Base-by-base conservation (phyloP, 2,797 vertebrate species). In the Xenentodon cancila region DNA sequence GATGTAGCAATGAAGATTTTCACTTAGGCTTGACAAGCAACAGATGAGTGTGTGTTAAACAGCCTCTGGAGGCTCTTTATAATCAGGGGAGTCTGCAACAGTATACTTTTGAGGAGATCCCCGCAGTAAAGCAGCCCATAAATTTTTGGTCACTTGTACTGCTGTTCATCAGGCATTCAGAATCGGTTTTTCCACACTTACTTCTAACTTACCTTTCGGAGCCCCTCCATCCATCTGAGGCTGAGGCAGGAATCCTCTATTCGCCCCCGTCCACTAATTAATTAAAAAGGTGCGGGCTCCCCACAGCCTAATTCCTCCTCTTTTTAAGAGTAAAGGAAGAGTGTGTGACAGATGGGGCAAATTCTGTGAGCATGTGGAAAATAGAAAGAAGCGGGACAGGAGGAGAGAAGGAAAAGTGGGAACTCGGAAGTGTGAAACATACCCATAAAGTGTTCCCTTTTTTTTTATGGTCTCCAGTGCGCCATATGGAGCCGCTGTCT, bases 391-490 rank as follows among this genome's bases (percentile, higher is more conserved):
- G 37, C 40, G 69, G 63, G 46, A 42, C 61, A 77, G 67, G 47
- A 62, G 67, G 53, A 68, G 74, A 80, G 73, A 78, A 77, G 65
- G 66, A 81, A 82, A 86, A 85, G 65, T 66, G 74, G 89, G 71
- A 85, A 87, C 72, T 91, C 75, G 82, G 92, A 93, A 93, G 92
- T 93, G 93, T 90, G 91, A 93, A 93, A 94, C 92, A 92, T 88
- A 85, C 84, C 90, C 87, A 84, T 94, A 92, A 94, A 94, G 79
- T 79, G 73, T 84, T 87, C 77, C 82, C 81, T 84, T 85, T 67
- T 76, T 92, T 92, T 92, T 92, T 92, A 88, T 84, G 77, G 79
- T 86, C 66, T 84, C 56, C 83, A 87, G 75, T 53, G 65, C 51
- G 56, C 88, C 92, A 93, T 90, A 90, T 93, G 92, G 89, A 89